Percentiles rank a stretch among this genome's conserved stretches.
Evolutionary conservation across 2,888 invertebrate species (phyloP).

Genomic region (Ormyrus pomaceus): DNA sequence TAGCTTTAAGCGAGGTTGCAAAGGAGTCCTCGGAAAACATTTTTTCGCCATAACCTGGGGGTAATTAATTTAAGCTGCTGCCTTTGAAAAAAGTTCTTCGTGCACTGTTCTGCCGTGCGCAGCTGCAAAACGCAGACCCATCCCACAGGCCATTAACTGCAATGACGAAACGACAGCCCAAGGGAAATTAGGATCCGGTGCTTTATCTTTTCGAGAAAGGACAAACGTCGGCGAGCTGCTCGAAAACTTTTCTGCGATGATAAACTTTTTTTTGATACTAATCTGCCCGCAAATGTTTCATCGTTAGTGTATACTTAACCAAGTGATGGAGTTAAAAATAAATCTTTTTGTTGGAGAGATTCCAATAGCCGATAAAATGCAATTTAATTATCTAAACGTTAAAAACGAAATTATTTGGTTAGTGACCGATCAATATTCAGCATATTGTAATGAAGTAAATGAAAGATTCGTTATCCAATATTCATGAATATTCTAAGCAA

Average conservation of each 20-base stretch:
- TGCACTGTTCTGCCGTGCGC: not conserved
- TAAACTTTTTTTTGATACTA: slow-evolving; percentile 7
- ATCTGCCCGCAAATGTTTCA: slow-evolving; percentile 50
- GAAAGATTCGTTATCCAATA: too few relatives aligned
- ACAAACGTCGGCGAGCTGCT: slow-evolving; percentile 35
- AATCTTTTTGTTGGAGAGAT: too few relatives aligned
- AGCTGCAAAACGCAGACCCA: slow-evolving; percentile 28
- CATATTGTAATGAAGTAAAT: too few relatives aligned
- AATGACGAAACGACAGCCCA: slow-evolving; percentile 58
- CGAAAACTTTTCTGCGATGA: slow-evolving; percentile 37
- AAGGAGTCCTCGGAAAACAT: not conserved
- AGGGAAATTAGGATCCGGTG: slow-evolving; percentile 58
- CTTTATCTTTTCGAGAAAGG: slow-evolving; percentile 43
- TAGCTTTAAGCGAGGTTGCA: not conserved
- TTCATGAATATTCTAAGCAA: too few relatives aligned
- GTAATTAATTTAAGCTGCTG: slow-evolving; percentile 45
- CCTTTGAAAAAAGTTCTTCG: slow-evolving; percentile 1
- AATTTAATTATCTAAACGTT: too few relatives aligned
- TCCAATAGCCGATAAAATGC: too few relatives aligned
- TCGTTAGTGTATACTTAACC: slow-evolving; percentile 24
- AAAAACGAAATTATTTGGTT: too few relatives aligned
- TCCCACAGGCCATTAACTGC: slow-evolving; percentile 57
- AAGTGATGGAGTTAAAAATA: too few relatives aligned
- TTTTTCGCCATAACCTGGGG: slow-evolving; percentile 13
- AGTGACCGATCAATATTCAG: too few relatives aligned